Base-by-base conservation (phyloP, 2,797 vertebrate genomes). In the Esox lucius region DNA sequence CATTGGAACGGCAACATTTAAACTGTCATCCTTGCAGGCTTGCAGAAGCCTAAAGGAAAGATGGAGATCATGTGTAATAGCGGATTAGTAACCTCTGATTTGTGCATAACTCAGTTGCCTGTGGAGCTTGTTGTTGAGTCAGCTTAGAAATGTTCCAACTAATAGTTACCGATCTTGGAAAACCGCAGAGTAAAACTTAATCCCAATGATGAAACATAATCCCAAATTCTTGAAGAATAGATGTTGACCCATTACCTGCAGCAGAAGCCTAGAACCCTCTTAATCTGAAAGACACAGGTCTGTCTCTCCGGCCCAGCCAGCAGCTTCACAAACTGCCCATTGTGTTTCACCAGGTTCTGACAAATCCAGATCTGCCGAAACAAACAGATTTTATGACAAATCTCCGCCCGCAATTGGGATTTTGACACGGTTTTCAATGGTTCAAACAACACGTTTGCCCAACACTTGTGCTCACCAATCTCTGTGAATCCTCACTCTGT, bases 1-100 rank as follows among this genome's bases (percentile, higher is more conserved):
- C 97, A 99, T 96, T 42, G 98, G 97, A 87, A 99, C 96, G 2
- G 98, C 90, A 88, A 98, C 95, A 91, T 97, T 98, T 93, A 97
- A 88, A 90, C 91, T 94, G 89, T 98, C 96, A 22, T 98, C 96
- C 4, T 35, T 90, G 87, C 95, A 96, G 85, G 87, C 94, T 83
- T 96, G 95, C 84, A 99, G 88, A 76, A 99, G 90, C 87, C 98
- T 99, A 73, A 0, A 81, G 81, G 28, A 85, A 3, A 4, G 39
- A 83, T 61, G 83, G 31, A 0, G 8, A 80, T 12, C 9, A 0
- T 3, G 9, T 61, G 56, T 61, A 12, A 61, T 61, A 56, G 2
- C 46, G 22, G 71, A 74, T 4, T 71, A 24, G 70, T 9, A 24
- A 48, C 9, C n/a, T 22, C 48, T 35, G 17, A 19, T 28, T 75